phyloP scores from a whole-genome alignment of 30 jellyfish, hydroid and myxozoan genomes.

The Hydractinia symbiolongicarpus region DNA sequence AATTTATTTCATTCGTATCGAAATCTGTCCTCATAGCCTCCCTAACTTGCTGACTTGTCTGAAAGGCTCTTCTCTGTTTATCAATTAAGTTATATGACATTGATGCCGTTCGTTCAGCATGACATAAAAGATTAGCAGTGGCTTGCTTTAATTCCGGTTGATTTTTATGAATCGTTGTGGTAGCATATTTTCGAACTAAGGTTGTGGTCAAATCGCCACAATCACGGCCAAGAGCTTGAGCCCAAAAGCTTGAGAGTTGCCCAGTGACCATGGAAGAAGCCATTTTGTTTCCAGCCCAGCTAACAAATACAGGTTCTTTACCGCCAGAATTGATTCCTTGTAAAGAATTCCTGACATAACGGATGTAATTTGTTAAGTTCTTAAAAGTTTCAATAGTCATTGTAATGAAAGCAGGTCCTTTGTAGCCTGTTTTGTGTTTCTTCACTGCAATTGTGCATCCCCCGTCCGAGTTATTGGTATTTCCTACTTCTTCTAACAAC shows the following conservation, averaged over 20 bases:
- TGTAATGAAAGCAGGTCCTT: conserved; percentile 16
- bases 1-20: too few species aligned
- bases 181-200: conserved; percentile 5
- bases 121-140: conserved; percentile 12
- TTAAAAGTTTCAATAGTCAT: neutral
- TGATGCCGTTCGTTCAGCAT: conserved; percentile 8
- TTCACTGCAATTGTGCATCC: conserved; percentile 6
- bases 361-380: neutral
- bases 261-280: conserved; percentile 13
- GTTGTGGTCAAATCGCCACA: neutral
- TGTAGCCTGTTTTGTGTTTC: conserved; percentile 13
- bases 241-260: conserved; percentile 7
- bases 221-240: conserved; percentile 1
- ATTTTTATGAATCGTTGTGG: neutral
- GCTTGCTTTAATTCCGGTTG: conserved; percentile 5
- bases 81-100: neutral
- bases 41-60: conserved; percentile 4
- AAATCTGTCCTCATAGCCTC: neutral
- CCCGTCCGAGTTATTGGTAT: neutral
- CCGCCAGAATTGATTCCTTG: conserved; percentile 5
- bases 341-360: neutral
- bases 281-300: conserved; percentile 18
- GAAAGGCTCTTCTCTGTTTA: conserved; percentile 4
- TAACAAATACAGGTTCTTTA: conserved; percentile 11
- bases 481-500: conserved; percentile 3